Evolutionary conservation across 2,888 invertebrate species (phyloP).

Genomic region (Formica aserva): DNA sequence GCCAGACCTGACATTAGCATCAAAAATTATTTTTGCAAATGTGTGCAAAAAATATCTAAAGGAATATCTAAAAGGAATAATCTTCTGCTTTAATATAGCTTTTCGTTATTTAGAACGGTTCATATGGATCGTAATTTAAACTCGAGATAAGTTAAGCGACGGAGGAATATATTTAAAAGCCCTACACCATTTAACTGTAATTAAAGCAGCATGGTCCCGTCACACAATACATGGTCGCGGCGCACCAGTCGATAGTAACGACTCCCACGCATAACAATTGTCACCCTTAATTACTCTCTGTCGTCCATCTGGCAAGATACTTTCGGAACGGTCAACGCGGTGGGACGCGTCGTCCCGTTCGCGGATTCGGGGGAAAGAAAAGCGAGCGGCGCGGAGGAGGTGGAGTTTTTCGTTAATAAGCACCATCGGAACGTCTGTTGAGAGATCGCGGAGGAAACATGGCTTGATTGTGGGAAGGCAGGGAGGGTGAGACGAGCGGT

Average conservation of each 20-base stretch:
- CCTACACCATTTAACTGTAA: conserved; percentile 5
- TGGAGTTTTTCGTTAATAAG: conserved; percentile 59
- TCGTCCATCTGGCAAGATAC: conserved; percentile 37
- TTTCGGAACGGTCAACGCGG: not conserved
- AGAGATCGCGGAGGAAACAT: conserved; percentile 59
- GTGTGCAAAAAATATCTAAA: not conserved
- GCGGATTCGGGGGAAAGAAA: conserved; percentile 27
- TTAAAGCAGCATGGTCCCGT: conserved; percentile 34
- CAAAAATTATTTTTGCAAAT: not conserved
- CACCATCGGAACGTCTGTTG: conserved; percentile 34
- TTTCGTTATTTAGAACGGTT: not conserved
- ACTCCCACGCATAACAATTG: conserved; percentile 44
- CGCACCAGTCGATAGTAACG: not conserved
- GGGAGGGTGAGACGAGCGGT: conserved; percentile 25
- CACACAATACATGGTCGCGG: not conserved
- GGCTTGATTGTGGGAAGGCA: conserved; percentile 57
- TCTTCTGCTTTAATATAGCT: not conserved
- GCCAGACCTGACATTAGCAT: not conserved
- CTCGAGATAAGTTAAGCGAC: not conserved
- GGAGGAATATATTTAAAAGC: not conserved
- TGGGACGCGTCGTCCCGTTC: conserved; percentile 38
- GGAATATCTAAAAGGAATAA: not conserved
- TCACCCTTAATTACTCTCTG: conserved; percentile 25
- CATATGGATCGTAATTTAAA: not conserved
- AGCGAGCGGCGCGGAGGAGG: not conserved